A percentile compares a stretch with the other conserved stretches of the same genome.
Evolutionary conservation across 2,888 invertebrate species (phyloP).

Genomic region (Archaeoteleia sp.): DNA sequence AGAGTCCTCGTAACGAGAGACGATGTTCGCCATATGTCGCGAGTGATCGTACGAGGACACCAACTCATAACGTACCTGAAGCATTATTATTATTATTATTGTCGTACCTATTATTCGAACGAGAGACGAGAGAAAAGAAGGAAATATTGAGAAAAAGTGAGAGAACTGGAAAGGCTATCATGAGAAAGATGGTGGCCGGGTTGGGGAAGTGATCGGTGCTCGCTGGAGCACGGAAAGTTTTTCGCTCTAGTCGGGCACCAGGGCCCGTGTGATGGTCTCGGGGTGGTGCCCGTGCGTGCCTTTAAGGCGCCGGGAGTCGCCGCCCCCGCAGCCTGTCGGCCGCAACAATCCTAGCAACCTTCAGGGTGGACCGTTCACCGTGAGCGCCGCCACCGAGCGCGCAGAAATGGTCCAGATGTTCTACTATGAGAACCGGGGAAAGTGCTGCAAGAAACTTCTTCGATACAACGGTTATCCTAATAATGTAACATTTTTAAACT

Average conservation of each 20-base stretch:
- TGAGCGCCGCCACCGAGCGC: slow-evolving; percentile 71
- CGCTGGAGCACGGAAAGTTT: slow-evolving; percentile 51
- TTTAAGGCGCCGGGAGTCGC: slow-evolving; percentile 74
- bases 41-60: slow-evolving; percentile 30
- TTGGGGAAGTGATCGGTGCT: slow-evolving; percentile 38
- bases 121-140: neutral
- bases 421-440: slow-evolving; percentile 86
- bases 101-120: too few relatives aligned
- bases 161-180: slow-evolving; percentile 12
- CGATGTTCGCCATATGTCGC: neutral
- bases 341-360: slow-evolving; percentile 54
- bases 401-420: slow-evolving; percentile 80
- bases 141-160: slow-evolving; percentile 10
- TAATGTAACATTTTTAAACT: slow-evolving; percentile 79
- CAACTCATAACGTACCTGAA: slow-evolving; percentile 34
- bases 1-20: slow-evolving; percentile 26
- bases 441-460: slow-evolving; percentile 87
- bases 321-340: slow-evolving; percentile 69
- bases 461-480: slow-evolving; percentile 88
- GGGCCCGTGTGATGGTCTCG: slow-evolving; percentile 73
- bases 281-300: slow-evolving; percentile 76
- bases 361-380: slow-evolving; percentile 70
- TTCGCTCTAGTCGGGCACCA: slow-evolving; percentile 56
- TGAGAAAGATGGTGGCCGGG: slow-evolving; percentile 23
- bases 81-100: neutral